Evolutionary conservation across 1,140 invertebrate genomes (phyloP), one percentile per base, ranked within the genome.

Genomic region (Palaemon carinicauda): DNA sequence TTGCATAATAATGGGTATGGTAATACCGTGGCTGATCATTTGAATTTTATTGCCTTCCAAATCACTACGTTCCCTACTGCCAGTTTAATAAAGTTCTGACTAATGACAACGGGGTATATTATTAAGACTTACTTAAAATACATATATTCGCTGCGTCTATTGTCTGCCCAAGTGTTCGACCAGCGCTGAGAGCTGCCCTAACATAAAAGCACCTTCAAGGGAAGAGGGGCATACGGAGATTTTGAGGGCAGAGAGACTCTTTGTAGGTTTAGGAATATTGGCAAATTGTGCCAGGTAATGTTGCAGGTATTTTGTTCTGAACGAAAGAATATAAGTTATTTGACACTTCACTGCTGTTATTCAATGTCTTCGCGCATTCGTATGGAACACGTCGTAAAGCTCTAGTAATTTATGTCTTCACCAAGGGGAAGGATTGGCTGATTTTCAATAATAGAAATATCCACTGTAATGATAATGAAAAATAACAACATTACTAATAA

Each of bases 41-140:
- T 86, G 77, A 86, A 86, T 86, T 86, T 86, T 86, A 86, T 86
- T 86, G 74, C 77, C 84, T 69, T 86, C 77, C 84, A 86, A 86
- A 86, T 80, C 84, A 86, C 84, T 53, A 86, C 84, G 77, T 86
- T 86, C 84, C 53, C 84, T 60, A 51, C 84, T 80, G 84, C 84
- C 84, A 86, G 84, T 86, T 86, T 86, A 86, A 86, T 86, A 86
- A 86, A 86, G 84, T 86, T 86, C 84, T 86, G 84, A 86, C 77
- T 86, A 86, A 86, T 86, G 84, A 86, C 84, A 80, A 80, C 65
- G 60, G 27, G 73, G 84, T 77, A 86, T 86, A 80, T 80, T 86
- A 86, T 86, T 86, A 86, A 80, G 77, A 86, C 84, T 86, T 86
- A 86, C 77, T 86, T 86, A 86, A 86, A 86, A 86, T 86, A 86